Conservation (phyloP, 1,140 invertebrate genomes). For the Anastrepha obliqua region DNA sequence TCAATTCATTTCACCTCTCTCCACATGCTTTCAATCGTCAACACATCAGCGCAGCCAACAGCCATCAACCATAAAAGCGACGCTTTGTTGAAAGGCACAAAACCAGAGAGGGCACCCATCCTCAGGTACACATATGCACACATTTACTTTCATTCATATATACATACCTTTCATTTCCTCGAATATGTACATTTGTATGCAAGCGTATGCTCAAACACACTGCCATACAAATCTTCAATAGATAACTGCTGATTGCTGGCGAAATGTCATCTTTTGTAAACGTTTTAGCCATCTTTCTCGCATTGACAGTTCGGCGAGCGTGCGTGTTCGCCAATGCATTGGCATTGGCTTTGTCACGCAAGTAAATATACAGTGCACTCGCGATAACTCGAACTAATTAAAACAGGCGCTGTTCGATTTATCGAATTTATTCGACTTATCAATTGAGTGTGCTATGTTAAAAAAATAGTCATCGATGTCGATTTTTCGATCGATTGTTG, state of each 20-base stretch:
- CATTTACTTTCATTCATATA: too few relatives aligned
- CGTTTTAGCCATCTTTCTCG: constrained; percentile 18
- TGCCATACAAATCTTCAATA: background rate
- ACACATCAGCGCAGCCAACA: background rate
- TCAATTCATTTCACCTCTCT: background rate
- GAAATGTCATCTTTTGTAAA: constrained; percentile 15
- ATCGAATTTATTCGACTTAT: too few relatives aligned
- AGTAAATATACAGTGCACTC: too few relatives aligned
- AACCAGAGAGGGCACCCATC: background rate
- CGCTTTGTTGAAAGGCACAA: background rate
- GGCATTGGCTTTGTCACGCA: constrained; percentile 12
- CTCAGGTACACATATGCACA: background rate
- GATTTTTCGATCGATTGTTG: too few relatives aligned
- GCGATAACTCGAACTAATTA: too few relatives aligned
- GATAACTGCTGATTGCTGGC: constrained; percentile 15
- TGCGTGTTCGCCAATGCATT: background rate
- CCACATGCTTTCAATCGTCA: background rate
- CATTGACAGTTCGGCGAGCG: background rate
- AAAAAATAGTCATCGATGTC: too few relatives aligned
- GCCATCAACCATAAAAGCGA: background rate
- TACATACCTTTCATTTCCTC: too few relatives aligned
- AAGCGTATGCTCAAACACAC: background rate
- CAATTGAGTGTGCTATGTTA: too few relatives aligned
- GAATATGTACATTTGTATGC: too few relatives aligned
- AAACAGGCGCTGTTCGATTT: too few relatives aligned